Evolutionary conservation across 1,140 invertebrate species (phyloP), one percentile per base, ranked within the genome.

Genomic region (Leptonema lineaticorne): DNA sequence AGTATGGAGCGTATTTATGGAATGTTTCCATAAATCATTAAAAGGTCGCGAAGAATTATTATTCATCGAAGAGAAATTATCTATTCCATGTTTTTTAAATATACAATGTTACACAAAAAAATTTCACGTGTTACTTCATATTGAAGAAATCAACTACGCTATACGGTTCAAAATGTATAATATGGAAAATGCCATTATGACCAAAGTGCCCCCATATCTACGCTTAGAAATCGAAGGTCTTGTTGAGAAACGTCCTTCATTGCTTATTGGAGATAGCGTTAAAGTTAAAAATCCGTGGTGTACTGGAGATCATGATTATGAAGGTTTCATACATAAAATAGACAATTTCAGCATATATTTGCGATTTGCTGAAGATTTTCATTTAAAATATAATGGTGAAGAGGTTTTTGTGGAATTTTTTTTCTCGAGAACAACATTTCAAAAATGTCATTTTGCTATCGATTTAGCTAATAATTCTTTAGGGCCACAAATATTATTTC

Each of bases 241-340:
- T 9, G 83, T 87, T 57, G 95, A 97, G 78, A 89, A 86, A 72
- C 84, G 94, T 53, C 95, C 94, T 1, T 95, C 93, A 1, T 76
- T 97, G 6, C 83, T 95, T 37, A 75, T 88, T 50, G 93, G 93
- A 0, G 95, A 97, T 77, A 85, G 80, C 77, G 87, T 91, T 18
- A 81, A 89, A 27, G 86, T 85, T 0, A 82, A 79, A 59, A 83
- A 85, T 74, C 78, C 80, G 29, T 83, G 77, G 74, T 72, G 76
- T 63, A 28, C 67, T 68, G 69, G 67, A 48, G 67, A 63, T 4
- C 65, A 74, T 27, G 78, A 79, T 46, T 93, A 89, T 78, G 88
- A 94, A 82, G 94, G 93, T n/a, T 87, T 80, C 70, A 87, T 96
- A 71, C 92, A 94, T 76, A 85, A 88, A 75, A 86, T 94, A 18